phyloP scores from a whole-genome alignment of 2,113 vertebrate genomes.

The Chiloscyllium plagiosum region DNA sequence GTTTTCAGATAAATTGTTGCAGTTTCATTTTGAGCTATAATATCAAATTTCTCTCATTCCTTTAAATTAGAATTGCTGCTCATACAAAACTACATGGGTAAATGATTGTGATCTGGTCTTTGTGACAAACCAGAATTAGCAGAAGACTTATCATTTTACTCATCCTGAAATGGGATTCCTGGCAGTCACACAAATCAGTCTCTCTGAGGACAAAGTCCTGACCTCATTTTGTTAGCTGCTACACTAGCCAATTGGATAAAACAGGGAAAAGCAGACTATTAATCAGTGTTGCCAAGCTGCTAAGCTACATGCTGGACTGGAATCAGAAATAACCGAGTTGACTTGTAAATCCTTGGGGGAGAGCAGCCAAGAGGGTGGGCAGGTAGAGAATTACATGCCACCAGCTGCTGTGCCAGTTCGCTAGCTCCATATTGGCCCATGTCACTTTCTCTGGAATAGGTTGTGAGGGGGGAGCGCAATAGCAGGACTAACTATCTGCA shows the following conservation, averaged over 20 bases:
- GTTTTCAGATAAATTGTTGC: not conserved
- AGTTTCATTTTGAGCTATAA: not conserved
- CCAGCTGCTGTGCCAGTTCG: too few species aligned
- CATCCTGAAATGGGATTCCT: not conserved
- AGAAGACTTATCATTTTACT: not conserved
- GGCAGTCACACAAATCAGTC: not conserved
- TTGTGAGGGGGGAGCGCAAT: too few species aligned
- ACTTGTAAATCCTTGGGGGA: too few species aligned
- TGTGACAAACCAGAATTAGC: too few species aligned
- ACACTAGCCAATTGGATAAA: not conserved
- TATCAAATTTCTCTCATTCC: not conserved
- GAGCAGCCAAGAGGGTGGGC: too few species aligned
- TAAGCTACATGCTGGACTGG: not conserved
- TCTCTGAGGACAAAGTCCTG: not conserved
- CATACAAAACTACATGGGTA: not conserved
- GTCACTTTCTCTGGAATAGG: too few species aligned
- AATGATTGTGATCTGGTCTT: not conserved
- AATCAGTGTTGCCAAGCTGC: not conserved
- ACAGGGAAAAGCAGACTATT: not conserved
- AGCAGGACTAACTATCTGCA: too few species aligned
- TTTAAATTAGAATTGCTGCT: not conserved
- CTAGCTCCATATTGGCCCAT: too few species aligned
- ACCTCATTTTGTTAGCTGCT: not conserved
- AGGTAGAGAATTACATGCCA: too few species aligned
- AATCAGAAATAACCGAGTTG: not conserved